A percentile compares a stretch with the other conserved stretches of the same genome.
Conservation (phyloP, 2,888 invertebrate genomes). For the Scaptomyza polygonia region DNA sequence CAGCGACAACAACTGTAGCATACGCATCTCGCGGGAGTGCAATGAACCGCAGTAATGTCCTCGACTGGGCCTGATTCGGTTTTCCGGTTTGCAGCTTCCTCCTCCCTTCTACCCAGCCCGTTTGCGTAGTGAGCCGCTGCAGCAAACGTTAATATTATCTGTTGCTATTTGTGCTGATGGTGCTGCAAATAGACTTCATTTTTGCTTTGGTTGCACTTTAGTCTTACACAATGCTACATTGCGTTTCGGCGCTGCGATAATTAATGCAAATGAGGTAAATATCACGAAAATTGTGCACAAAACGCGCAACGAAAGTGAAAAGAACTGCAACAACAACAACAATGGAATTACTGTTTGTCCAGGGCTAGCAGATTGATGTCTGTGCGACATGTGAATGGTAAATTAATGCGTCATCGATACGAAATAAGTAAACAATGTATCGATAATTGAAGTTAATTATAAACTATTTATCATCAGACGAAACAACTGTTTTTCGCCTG, state of each 20-base stretch:
- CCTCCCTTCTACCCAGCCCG: slow-evolving; percentile 15
- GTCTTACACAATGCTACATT: slow-evolving; percentile 40
- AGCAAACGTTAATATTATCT: slow-evolving; percentile 60
- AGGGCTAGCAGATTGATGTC: slow-evolving; percentile 20
- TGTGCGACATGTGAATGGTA: slow-evolving; percentile 36
- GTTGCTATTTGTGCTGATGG: slow-evolving; percentile 48
- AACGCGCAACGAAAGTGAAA: slow-evolving; percentile 71
- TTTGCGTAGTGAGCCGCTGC: slow-evolving; percentile 24
- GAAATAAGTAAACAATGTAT: not conserved
- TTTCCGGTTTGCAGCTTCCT: slow-evolving; percentile 67
- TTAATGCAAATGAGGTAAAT: slow-evolving; percentile 48
- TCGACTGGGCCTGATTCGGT: slow-evolving; percentile 32
- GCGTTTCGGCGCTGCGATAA: slow-evolving; percentile 33
- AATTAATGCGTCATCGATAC: slow-evolving; percentile 30
- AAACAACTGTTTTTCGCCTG: not conserved
- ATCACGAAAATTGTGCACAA: slow-evolving; percentile 45
- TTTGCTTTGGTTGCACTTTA: slow-evolving; percentile 41
- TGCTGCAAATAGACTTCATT: slow-evolving; percentile 58
- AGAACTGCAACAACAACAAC: slow-evolving; percentile 63
- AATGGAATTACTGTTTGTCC: slow-evolving; percentile 31
- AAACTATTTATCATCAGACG: not conserved
- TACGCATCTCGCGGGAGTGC: slow-evolving; percentile 49
- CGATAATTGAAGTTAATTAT: not conserved
- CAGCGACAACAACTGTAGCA: slow-evolving; percentile 57
- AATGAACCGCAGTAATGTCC: slow-evolving; percentile 40